Conservation (phyloP, 2,797 vertebrate species). For the Limnodromus scolopaceus region DNA sequence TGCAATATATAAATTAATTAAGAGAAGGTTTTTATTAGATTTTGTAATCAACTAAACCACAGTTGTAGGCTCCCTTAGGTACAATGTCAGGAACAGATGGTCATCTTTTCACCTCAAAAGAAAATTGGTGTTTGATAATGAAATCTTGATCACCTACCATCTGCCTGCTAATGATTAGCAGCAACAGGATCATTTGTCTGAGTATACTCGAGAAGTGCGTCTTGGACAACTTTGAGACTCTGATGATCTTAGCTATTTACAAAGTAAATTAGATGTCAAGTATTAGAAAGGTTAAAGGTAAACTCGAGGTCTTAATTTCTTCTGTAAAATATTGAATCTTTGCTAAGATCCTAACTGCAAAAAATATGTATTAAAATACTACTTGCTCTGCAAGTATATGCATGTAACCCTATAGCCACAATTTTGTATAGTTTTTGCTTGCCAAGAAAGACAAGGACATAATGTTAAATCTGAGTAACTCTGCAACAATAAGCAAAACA, state of each 20-base stretch:
- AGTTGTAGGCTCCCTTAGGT: not conserved
- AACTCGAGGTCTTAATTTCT: not conserved
- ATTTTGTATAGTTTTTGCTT: not conserved
- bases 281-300: not conserved
- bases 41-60: not conserved
- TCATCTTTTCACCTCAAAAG: slow-evolving; percentile 56
- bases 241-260: not conserved
- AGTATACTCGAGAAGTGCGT: not conserved
- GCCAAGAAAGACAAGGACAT: not conserved
- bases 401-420: fast-evolving
- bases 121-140: slow-evolving; percentile 65
- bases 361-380: not conserved
- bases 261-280: not conserved
- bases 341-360: not conserved
- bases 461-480: not conserved
- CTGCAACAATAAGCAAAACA: not conserved
- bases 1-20: not conserved
- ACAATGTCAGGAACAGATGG: slow-evolving; percentile 54
- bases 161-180: slow-evolving; percentile 53
- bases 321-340: not conserved
- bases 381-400: not conserved
- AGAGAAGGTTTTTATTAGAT: not conserved
- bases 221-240: not conserved
- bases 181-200: slow-evolving; percentile 38
- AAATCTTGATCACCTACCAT: slow-evolving; percentile 68